A percentile compares a stretch with the other conserved stretches of the same genome.
Conservation (phyloP, 2,797 vertebrate genomes). For the Galago senegalensis region DNA sequence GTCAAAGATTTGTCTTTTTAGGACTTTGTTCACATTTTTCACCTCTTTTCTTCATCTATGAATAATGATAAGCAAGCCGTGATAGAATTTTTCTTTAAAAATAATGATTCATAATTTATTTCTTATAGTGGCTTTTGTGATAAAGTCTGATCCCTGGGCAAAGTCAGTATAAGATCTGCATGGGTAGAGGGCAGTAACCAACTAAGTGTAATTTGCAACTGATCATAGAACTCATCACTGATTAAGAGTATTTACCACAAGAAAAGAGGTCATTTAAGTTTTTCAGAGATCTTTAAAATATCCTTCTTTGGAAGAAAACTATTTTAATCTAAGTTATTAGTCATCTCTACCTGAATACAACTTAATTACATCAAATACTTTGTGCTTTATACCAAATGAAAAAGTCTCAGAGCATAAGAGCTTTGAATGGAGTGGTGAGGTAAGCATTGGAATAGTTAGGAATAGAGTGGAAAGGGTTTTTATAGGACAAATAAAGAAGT, state of each 20-base stretch:
- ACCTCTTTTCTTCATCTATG: slow-evolving; percentile 35
- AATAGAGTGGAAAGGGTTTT: not conserved
- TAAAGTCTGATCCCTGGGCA: not conserved
- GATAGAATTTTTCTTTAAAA: slow-evolving; percentile 11
- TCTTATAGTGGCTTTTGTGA: not conserved
- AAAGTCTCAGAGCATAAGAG: slow-evolving; percentile 34
- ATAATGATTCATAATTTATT: slow-evolving; percentile 32
- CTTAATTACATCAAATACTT: slow-evolving; percentile 44
- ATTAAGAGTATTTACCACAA: slow-evolving; percentile 57
- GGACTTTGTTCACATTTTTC: not conserved
- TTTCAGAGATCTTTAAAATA: slow-evolving; percentile 63
- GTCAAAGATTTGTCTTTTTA: not conserved
- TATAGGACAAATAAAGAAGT: not conserved
- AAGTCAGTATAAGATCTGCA: not conserved
- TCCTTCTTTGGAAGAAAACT: not conserved
- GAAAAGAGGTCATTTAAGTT: slow-evolving; percentile 49
- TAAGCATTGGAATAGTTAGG: not conserved
- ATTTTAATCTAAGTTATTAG: slow-evolving; percentile 59
- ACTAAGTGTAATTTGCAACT: slow-evolving; percentile 9
- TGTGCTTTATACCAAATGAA: slow-evolving; percentile 55
- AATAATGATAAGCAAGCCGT: slow-evolving; percentile 40
- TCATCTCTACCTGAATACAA: slow-evolving; percentile 65
- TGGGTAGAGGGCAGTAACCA: slow-evolving; percentile 14
- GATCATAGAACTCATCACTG: slow-evolving; percentile 23
- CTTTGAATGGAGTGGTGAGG: slow-evolving; percentile 17